A percentile compares a stretch with the other conserved stretches of the same genome.
Evolutionary conservation across 2,888 invertebrate species (phyloP).

Genomic region (Amblyjoppa proteus): DNA sequence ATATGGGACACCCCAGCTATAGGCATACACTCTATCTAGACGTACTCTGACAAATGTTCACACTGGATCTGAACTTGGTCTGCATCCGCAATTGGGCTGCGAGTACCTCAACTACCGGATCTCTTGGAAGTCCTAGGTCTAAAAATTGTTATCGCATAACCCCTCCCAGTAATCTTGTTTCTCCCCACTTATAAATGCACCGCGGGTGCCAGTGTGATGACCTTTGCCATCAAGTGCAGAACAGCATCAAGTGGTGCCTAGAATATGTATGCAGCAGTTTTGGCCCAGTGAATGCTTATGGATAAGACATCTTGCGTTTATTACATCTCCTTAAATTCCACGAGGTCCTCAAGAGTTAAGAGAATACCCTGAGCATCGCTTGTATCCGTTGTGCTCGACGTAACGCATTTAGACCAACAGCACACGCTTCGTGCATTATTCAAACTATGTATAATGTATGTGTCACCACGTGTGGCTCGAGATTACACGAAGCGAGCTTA

Average conservation of each 20-base stretch:
- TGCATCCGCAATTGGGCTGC: too few relatives aligned
- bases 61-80: too few relatives aligned
- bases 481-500: background rate
- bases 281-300: background rate
- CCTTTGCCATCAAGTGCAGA: too few relatives aligned
- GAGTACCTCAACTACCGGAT: too few relatives aligned
- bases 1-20: too few relatives aligned
- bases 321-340: background rate
- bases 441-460: conserved; percentile 19
- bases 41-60: too few relatives aligned
- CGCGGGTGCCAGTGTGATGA: too few relatives aligned
- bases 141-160: too few relatives aligned
- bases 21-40: too few relatives aligned
- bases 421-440: conserved; percentile 42
- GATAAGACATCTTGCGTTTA: conserved; percentile 14
- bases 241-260: background rate
- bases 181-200: too few relatives aligned
- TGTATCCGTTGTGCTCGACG: conserved; percentile 17
- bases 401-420: conserved; percentile 7
- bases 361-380: conserved; percentile 36
- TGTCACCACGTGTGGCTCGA: background rate
- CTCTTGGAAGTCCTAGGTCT: too few relatives aligned
- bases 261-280: background rate
- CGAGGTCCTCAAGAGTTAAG: conserved; percentile 29
- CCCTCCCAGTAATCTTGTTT: too few relatives aligned